Evolutionary conservation across 2,888 invertebrate species (phyloP), one percentile per base, ranked within the genome.

Genomic region (Crocallis elinguaria): DNA sequence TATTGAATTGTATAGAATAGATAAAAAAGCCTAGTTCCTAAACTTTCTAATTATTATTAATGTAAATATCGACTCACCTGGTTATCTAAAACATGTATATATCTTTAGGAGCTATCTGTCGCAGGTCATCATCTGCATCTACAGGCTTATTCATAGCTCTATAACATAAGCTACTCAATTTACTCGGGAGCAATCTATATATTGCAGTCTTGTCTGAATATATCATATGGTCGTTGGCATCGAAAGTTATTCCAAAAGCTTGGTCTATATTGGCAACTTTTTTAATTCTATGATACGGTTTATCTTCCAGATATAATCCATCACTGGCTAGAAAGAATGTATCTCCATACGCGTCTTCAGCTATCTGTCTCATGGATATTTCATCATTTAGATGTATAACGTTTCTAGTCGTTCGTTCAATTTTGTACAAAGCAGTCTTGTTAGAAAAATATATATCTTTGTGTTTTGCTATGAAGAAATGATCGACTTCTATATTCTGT

Each of bases 391-490:
- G 41, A 19, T 80, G 53, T 3, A 77, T 56, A 0, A 80, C 64
- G 0, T 67, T 57, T 16, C 56, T 75, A 0, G 49, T 62, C 0
- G 58, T 48, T 7, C 63, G 77, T 14, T 81, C 82, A 1, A 88
- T 73, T 76, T 86, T 87, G 37, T 79, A 88, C n/a, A 88, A 55
- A 0, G 88, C 89, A 0, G 89, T 88, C 69, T 79, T 83, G 32
- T 89, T 89, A 0, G 82, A 73, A 29, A 79, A 87, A 39, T 87
- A 89, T 17, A 88, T 68, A 29, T 85, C 82, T 1, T 67, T 65
- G 0, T 69, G 60, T 65, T 76, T 85, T 0, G 86, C 79, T 2
- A 86, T 75, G 12, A 77, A 85, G 49, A 89, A 89, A 38, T 75
- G 64, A 33, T 88, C 87, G 0, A 89, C 60, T 62, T 89, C 87